Evolutionary conservation across 2,888 invertebrate species (phyloP).

Genomic region (Sipha maydis): DNA sequence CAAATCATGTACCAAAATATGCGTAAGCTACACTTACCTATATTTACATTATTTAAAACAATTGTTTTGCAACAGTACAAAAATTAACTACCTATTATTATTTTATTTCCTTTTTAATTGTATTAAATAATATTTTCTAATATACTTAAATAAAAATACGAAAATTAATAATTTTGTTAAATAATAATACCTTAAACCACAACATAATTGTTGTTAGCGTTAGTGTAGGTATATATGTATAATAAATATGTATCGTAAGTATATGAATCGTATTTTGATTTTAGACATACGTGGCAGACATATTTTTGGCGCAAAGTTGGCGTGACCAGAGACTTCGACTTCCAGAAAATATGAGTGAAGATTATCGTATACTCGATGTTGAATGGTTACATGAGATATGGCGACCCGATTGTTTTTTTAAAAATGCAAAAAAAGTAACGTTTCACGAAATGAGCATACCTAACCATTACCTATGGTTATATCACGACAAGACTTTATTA

Average conservation of each 20-base stretch:
- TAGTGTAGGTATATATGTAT: neutral
- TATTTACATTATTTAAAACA: too few species aligned
- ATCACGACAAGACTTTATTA: conserved; percentile 88
- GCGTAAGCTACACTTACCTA: too few species aligned
- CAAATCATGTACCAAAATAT: too few species aligned
- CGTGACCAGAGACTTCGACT: conserved; percentile 86
- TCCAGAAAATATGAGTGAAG: conserved; percentile 94
- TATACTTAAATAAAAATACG: neutral
- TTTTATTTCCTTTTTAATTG: too few species aligned
- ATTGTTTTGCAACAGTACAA: too few species aligned
- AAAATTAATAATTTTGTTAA: neutral
- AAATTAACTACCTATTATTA: too few species aligned
- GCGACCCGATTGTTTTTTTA: conserved; percentile 93
- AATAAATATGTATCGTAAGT: neutral
- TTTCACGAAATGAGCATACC: conserved; percentile 96
- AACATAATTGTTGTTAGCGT: too few species aligned
- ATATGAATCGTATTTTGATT: conserved; percentile 65
- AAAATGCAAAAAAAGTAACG: conserved; percentile 91
- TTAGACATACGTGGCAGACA: conserved; percentile 92
- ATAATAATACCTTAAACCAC: neutral
- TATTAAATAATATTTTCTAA: too few species aligned
- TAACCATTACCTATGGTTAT: conserved; percentile 91
- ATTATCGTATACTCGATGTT: conserved; percentile 88
- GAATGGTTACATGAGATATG: conserved; percentile 91
- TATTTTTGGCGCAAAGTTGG: conserved; percentile 93